A percentile compares a stretch with the other conserved stretches of the same genome.
These are phyloP conservation scores for Spilogale gracilis DNA, from an alignment of 2,113 vertebrate species.

Conservation along the genomic window DNA sequence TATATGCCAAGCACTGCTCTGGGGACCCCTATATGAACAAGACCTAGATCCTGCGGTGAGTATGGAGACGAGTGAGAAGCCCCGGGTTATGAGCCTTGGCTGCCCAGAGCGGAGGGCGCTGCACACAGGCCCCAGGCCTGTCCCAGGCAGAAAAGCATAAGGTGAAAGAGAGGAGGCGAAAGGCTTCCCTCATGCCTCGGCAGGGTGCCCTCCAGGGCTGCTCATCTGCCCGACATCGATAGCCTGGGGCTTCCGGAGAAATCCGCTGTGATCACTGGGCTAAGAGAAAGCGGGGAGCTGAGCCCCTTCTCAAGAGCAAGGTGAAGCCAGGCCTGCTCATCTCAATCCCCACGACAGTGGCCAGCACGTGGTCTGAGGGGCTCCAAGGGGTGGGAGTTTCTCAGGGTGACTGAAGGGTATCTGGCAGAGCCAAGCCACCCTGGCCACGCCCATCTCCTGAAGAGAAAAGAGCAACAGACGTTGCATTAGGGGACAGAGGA, in stretches of 20 bases:
- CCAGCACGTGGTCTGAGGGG: background rate
- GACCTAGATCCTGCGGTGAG: background rate
- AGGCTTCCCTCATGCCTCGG: background rate
- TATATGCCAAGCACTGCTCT: background rate
- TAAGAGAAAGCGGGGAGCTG: background rate
- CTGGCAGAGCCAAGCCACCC: background rate
- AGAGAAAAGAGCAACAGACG: background rate
- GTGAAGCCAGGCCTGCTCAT: background rate
- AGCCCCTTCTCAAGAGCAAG: background rate
- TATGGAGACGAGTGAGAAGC: background rate
- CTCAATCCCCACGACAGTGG: background rate
- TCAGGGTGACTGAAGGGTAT: accelerated
- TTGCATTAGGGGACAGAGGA: background rate
- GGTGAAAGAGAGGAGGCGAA: background rate
- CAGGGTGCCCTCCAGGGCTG: background rate
- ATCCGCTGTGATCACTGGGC: background rate
- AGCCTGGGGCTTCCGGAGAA: background rate
- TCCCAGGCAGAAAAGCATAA: background rate
- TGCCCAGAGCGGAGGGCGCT: background rate
- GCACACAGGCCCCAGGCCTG: background rate
- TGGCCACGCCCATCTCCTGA: background rate
- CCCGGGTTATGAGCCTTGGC: background rate
- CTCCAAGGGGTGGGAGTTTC: background rate
- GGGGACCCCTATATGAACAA: background rate
- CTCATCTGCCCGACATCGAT: background rate